These are phyloP conservation scores for Tyrophagus putrescentiae DNA, from an alignment of 1,140 invertebrate genomes.

Conservation along the genomic window DNA sequence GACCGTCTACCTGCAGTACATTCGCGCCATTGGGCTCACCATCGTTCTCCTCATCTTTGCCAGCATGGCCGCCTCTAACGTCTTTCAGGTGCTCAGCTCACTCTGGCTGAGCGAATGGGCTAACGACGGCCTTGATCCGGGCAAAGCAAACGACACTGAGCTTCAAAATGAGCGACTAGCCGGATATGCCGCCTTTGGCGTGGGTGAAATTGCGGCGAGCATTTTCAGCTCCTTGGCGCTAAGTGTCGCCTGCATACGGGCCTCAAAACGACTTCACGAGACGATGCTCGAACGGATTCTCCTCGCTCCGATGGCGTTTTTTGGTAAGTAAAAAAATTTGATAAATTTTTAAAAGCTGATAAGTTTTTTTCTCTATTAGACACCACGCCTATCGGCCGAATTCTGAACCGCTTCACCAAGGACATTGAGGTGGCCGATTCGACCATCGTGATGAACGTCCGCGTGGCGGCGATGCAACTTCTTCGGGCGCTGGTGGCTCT, in stretches of 20 bases:
- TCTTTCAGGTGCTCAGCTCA: conserved; percentile 2
- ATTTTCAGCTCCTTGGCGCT: conserved; percentile 9
- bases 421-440: conserved; percentile 39
- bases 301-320: conserved; percentile 57
- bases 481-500: conserved; percentile 37
- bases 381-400: conserved; percentile 47
- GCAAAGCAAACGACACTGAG: not conserved
- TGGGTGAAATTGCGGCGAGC: conserved; percentile 46
- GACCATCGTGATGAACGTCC: conserved; percentile 38
- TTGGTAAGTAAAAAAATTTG: too few species aligned
- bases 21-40: not conserved
- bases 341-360: too few species aligned
- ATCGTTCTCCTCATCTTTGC: conserved; percentile 6
- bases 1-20: conserved; percentile 12
- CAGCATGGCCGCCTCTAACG: conserved; percentile 24
- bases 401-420: conserved; percentile 49
- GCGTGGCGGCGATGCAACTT: conserved; percentile 33
- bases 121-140: conserved; percentile 31
- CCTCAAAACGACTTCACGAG: conserved; percentile 24
- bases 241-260: conserved; percentile 10
- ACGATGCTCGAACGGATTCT: conserved; percentile 35
- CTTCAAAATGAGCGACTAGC: conserved; percentile 68
- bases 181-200: conserved; percentile 68
- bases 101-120: conserved; percentile 38
- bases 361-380: conserved; percentile 37